Evolutionary conservation across 2,797 vertebrate species (phyloP).

Genomic region (Schizothorax lantsangensis): DNA sequence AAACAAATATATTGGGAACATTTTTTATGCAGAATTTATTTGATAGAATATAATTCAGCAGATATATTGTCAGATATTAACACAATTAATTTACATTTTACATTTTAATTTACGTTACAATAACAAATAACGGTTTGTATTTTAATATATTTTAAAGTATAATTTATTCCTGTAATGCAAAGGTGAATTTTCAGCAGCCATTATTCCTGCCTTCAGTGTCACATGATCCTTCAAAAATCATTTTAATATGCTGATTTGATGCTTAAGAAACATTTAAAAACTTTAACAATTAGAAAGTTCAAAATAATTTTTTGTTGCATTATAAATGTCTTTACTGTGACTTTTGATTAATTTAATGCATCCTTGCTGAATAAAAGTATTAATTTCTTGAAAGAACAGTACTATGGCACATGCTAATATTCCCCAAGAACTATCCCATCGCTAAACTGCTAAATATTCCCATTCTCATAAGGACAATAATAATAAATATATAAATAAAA

Average conservation of each 20-base stretch:
- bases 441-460: background rate
- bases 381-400: background rate
- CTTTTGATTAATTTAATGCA: background rate
- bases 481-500: background rate
- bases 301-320: background rate
- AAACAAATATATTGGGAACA: background rate
- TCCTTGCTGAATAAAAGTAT: background rate
- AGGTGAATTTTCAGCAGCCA: background rate
- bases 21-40: background rate
- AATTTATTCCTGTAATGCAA: background rate
- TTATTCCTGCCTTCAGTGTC: background rate
- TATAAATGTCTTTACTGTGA: background rate
- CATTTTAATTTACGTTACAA: too few relatives aligned
- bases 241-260: background rate
- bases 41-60: background rate
- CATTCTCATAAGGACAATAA: background rate
- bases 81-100: background rate
- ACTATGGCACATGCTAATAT: background rate
- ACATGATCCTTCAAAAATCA: background rate
- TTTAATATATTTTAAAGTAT: background rate
- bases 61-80: background rate
- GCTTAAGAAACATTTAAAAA: background rate
- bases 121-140: background rate
- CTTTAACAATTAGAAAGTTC: background rate
- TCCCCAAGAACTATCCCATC: background rate